Conservation (phyloP, 2,797 vertebrate species). For the Sebastes baramenuke region DNA sequence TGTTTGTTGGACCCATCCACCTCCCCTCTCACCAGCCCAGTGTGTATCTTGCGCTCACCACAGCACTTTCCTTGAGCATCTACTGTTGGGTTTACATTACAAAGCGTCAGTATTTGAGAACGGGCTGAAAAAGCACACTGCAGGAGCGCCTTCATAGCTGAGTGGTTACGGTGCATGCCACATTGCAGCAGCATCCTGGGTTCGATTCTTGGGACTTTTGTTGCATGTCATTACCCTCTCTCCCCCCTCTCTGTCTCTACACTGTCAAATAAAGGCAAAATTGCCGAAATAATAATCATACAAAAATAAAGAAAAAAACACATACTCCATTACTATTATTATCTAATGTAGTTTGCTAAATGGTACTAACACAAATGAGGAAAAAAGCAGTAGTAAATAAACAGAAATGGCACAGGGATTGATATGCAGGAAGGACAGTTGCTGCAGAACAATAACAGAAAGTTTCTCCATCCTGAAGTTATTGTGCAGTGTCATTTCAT, state of each 20-base stretch:
- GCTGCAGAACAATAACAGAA: conserved; percentile 14
- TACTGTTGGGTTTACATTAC: too few relatives aligned
- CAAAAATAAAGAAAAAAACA: not conserved
- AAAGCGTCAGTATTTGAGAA: too few relatives aligned
- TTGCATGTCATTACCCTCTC: not conserved
- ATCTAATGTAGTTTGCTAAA: conserved; percentile 14
- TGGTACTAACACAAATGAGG: conserved; percentile 13
- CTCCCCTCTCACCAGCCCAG: too few relatives aligned
- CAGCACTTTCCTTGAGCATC: too few relatives aligned
- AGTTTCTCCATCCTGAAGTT: conserved; percentile 4
- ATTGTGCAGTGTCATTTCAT: not conserved
- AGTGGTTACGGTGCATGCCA: rapidly evolving
- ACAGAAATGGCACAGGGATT: not conserved
- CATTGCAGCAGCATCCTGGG: not conserved
- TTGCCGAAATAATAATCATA: not conserved
- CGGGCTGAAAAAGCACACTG: not conserved
- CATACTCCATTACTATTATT: not conserved
- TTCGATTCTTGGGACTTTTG: not conserved
- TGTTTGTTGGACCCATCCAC: too few relatives aligned
- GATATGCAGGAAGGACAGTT: not conserved
- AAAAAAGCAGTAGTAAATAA: conserved; percentile 12
- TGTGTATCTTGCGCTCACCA: too few relatives aligned
- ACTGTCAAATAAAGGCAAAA: not conserved
- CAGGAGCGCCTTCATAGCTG: not conserved
- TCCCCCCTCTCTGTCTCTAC: not conserved